Percentiles rank a stretch among this genome's conserved stretches.
Evolutionary conservation across 2,888 invertebrate genomes (phyloP).

Genomic region (Hirtodrosophila trivittata): DNA sequence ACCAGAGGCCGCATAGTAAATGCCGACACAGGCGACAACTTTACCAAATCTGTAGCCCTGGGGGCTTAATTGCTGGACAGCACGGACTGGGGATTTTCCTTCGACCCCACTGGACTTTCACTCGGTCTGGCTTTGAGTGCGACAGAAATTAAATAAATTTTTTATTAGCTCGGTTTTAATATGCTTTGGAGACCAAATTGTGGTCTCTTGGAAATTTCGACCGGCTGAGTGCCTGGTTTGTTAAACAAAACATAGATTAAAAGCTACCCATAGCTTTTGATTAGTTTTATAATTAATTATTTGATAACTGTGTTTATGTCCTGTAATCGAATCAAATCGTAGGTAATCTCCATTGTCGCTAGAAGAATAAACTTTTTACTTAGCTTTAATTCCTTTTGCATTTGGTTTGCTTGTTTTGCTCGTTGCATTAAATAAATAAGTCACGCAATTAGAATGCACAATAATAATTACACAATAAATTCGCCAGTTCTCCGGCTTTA

Average conservation of each 20-base stretch:
- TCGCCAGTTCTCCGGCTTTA: conserved; percentile 5
- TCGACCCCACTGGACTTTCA: conserved; percentile 49
- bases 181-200: conserved; percentile 12
- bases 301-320: too few relatives aligned
- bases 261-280: too few relatives aligned
- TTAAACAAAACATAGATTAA: too few relatives aligned
- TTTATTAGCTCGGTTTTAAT: conserved; percentile 61
- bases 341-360: too few relatives aligned
- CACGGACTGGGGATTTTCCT: conserved; percentile 34
- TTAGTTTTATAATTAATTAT: too few relatives aligned
- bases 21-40: conserved; percentile 17
- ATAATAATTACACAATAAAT: conserved; percentile 68
- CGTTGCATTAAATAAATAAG: conserved; percentile 35
- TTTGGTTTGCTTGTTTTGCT: background rate
- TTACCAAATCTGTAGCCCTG: conserved; percentile 41
- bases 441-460: conserved; percentile 49
- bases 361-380: conserved; percentile 6
- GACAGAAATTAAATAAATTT: conserved; percentile 70
- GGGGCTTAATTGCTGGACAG: conserved; percentile 42
- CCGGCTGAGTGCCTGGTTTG: conserved; percentile 4
- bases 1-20: conserved; percentile 16
- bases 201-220: background rate
- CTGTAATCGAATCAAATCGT: too few relatives aligned
- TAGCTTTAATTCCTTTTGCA: background rate
- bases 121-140: conserved; percentile 48